phyloP scores from a whole-genome alignment of 2,888 invertebrate genomes.

The Silvanus unidentatus region DNA sequence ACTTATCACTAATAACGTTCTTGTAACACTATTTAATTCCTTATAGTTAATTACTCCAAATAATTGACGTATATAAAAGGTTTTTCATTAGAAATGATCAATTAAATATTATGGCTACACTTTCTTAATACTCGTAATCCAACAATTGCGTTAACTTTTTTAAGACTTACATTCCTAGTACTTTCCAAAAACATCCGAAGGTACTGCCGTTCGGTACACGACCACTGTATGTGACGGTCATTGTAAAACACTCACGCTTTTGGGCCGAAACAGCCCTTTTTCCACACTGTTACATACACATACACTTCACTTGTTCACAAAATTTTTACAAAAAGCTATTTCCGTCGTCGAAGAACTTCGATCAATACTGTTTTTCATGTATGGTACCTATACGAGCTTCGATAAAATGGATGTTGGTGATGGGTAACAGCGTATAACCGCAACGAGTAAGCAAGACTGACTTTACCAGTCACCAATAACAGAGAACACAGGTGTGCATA shows the following conservation, averaged over 20 bases:
- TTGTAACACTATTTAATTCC: no score
- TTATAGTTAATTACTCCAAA: no score
- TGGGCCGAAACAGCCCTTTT: conserved; percentile 6
- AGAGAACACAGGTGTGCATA: conserved; percentile 22
- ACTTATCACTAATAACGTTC: no score
- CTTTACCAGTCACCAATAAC: conserved; percentile 12
- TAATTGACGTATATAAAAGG: no score
- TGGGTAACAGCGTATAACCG: conserved; percentile 1
- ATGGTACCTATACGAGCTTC: no score
- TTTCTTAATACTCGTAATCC: not conserved
- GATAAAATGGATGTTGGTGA: no score
- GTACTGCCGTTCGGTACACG: conserved; percentile 88
- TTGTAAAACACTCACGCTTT: conserved; percentile 34
- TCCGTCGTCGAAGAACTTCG: no score
- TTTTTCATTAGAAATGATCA: no score
- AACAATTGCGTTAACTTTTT: no score
- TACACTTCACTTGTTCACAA: conserved; percentile 8
- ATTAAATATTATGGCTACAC: no score
- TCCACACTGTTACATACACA: conserved; percentile 8
- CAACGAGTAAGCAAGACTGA: conserved; percentile 18
- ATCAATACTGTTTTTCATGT: no score
- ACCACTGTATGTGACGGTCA: conserved; percentile 87
- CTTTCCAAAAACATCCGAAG: conserved; percentile 87
- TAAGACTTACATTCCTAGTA: conserved; percentile 36
- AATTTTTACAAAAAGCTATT: no score